Conservation (phyloP, 2,888 invertebrate genomes). For the Empis stercorea region DNA sequence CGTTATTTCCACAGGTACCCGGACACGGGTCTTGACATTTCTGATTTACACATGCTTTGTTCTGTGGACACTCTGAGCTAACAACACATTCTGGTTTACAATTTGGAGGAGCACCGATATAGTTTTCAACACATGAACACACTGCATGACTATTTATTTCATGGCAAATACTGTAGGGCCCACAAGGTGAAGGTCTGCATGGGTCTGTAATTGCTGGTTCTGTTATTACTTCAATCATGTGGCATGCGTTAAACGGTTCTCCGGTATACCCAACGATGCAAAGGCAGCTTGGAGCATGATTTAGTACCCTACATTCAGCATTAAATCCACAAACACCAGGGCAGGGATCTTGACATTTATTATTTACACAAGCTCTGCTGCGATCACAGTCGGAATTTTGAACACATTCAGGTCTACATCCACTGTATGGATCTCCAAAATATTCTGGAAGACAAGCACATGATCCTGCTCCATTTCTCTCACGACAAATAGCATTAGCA, state of each 20-base stretch:
- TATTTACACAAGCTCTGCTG: slow-evolving; percentile 59
- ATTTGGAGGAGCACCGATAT: slow-evolving; percentile 49
- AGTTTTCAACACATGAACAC: slow-evolving; percentile 48
- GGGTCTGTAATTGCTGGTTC: slow-evolving; percentile 34
- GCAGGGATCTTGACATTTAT: slow-evolving; percentile 68
- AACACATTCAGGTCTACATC: slow-evolving; percentile 70
- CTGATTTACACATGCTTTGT: slow-evolving; percentile 47
- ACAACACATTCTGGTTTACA: slow-evolving; percentile 54
- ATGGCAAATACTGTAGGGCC: slow-evolving; percentile 51
- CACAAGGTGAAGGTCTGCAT: slow-evolving; percentile 52
- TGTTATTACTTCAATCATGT: slow-evolving; percentile 24
- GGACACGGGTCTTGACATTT: slow-evolving; percentile 55
- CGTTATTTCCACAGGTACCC: slow-evolving; percentile 50
- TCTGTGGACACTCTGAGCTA: slow-evolving; percentile 52
- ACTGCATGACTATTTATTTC: slow-evolving; percentile 48
- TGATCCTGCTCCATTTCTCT: slow-evolving; percentile 60
- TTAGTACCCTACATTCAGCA: slow-evolving; percentile 59
- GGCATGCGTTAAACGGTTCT: slow-evolving; percentile 56
- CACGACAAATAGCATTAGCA: slow-evolving; percentile 63
- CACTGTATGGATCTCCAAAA: slow-evolving; percentile 63
- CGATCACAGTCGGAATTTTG: slow-evolving; percentile 62
- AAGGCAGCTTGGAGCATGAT: slow-evolving; percentile 64
- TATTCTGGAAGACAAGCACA: slow-evolving; percentile 63
- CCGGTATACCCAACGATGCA: slow-evolving; percentile 61
- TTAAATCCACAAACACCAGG: slow-evolving; percentile 64